phyloP scores from a whole-genome alignment of 2,888 invertebrate genomes.

The Aricia artaxerxes region DNA sequence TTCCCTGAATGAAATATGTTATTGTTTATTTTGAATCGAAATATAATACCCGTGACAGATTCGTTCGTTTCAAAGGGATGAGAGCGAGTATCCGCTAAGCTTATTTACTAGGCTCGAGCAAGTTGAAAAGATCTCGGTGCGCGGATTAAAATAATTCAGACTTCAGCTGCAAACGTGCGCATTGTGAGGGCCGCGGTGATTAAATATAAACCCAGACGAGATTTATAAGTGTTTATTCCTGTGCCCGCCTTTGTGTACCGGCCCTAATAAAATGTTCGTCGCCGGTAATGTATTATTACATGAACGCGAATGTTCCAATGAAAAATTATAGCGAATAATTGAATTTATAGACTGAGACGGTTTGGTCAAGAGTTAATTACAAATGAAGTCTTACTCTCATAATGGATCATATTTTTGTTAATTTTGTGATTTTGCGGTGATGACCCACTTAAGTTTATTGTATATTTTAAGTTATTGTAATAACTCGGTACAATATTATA shows the following conservation, averaged over 20 bases:
- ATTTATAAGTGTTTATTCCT: constrained; percentile 78
- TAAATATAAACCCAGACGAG: constrained; percentile 71
- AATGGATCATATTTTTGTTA: neutral
- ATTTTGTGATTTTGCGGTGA: neutral
- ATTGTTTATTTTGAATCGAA: constrained; percentile 40
- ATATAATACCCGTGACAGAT: constrained; percentile 52
- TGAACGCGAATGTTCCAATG: constrained; percentile 54
- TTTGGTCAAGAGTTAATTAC: neutral
- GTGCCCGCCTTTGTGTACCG: constrained; percentile 57
- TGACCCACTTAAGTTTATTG: neutral
- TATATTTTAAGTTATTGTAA: neutral
- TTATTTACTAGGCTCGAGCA: constrained; percentile 70
- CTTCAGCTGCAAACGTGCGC: constrained; percentile 68
- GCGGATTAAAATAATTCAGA: constrained; percentile 70
- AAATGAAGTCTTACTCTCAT: neutral
- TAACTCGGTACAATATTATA: too few species aligned
- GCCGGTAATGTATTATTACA: constrained; percentile 63
- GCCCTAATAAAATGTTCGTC: constrained; percentile 68
- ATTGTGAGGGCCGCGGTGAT: constrained; percentile 69
- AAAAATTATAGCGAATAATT: constrained; percentile 57
- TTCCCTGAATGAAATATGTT: neutral
- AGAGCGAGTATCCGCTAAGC: constrained; percentile 67
- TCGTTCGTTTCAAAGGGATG: constrained; percentile 60
- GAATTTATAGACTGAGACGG: constrained; percentile 35
- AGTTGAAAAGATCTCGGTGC: constrained; percentile 64